phyloP scores from a whole-genome alignment of 2,888 invertebrate genomes.

The Esperia sulphurella region DNA sequence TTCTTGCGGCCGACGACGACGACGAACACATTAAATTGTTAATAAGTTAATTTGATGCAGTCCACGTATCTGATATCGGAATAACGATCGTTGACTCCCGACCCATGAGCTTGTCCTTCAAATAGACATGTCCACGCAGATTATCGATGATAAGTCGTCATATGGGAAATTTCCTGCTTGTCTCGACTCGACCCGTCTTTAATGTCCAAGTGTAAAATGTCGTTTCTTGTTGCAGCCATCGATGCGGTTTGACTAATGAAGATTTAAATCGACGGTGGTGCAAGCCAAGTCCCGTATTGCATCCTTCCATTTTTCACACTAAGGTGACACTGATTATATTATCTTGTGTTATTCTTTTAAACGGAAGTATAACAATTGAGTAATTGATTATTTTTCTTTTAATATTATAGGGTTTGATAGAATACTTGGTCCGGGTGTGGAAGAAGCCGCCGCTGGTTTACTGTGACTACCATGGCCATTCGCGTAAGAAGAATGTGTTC shows the following conservation, averaged over 20 bases:
- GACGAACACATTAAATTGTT: background rate
- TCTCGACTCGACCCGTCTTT: slow-evolving; percentile 25
- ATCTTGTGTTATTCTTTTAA: background rate
- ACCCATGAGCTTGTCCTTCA: slow-evolving; percentile 37
- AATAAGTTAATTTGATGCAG: slow-evolving; percentile 28
- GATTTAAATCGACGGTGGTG: slow-evolving; percentile 93
- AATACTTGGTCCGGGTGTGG: slow-evolving; percentile 80
- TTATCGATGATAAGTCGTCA: slow-evolving; percentile 42
- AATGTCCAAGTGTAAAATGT: slow-evolving; percentile 34
- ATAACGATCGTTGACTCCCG: slow-evolving; percentile 32
- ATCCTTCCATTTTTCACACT: slow-evolving; percentile 91
- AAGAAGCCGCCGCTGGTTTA: slow-evolving; percentile 81
- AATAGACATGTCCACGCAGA: slow-evolving; percentile 40
- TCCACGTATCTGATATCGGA: slow-evolving; percentile 7
- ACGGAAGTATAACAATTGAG: background rate
- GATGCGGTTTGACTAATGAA: slow-evolving; percentile 90
- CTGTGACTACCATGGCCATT: slow-evolving; percentile 91
- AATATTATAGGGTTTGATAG: slow-evolving; percentile 76
- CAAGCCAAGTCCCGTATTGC: slow-evolving; percentile 84
- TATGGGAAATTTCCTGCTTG: slow-evolving; percentile 53
- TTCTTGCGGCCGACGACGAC: background rate
- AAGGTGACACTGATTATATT: slow-evolving; percentile 74
- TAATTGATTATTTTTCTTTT: background rate
- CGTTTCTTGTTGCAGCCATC: slow-evolving; percentile 82
- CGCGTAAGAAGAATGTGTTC: slow-evolving; percentile 91